phyloP scores from a whole-genome alignment of 2,888 invertebrate genomes.

The Drosophila seclusa region DNA sequence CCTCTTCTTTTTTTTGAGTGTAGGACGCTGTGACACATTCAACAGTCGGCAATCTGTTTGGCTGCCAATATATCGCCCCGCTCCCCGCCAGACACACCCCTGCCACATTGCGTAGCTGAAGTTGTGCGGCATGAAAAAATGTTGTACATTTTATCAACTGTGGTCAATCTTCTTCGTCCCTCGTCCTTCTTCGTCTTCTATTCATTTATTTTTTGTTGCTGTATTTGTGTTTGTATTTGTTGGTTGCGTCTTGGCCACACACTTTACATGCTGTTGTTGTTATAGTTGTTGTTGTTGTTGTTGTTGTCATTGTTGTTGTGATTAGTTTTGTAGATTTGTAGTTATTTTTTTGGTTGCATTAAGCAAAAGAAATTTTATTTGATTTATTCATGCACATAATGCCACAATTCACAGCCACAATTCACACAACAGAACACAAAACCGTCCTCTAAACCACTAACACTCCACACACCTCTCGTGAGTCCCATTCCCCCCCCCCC shows the following conservation, averaged over 20 bases:
- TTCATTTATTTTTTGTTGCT: neutral
- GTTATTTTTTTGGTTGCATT: constrained; percentile 64
- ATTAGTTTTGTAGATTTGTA: constrained; percentile 70
- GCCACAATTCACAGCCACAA: constrained; percentile 21
- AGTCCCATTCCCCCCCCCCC: neutral
- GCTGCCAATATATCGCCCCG: constrained; percentile 5
- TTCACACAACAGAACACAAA: neutral
- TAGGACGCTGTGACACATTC: constrained; percentile 51
- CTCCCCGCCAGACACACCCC: no score
- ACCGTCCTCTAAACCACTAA: neutral
- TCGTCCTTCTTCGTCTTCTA: neutral
- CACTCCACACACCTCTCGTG: neutral
- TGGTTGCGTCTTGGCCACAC: constrained; percentile 20
- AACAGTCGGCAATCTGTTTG: constrained; percentile 46
- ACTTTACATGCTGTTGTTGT: constrained; percentile 27
- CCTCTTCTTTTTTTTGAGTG: neutral
- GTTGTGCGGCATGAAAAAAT: constrained; percentile 69
- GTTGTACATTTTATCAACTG: constrained; percentile 53
- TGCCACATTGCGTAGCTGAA: constrained; percentile 29
- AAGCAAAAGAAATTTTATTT: constrained; percentile 68
- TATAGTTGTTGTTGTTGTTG: constrained; percentile 30
- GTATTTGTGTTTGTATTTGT: neutral
- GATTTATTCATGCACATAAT: constrained; percentile 63
- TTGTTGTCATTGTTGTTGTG: constrained; percentile 51
- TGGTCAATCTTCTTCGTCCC: constrained; percentile 35